Percentiles rank a stretch among this genome's conserved stretches.
Conservation (phyloP, 1,140 invertebrate species). For the Pseudobourletiella spinata region DNA sequence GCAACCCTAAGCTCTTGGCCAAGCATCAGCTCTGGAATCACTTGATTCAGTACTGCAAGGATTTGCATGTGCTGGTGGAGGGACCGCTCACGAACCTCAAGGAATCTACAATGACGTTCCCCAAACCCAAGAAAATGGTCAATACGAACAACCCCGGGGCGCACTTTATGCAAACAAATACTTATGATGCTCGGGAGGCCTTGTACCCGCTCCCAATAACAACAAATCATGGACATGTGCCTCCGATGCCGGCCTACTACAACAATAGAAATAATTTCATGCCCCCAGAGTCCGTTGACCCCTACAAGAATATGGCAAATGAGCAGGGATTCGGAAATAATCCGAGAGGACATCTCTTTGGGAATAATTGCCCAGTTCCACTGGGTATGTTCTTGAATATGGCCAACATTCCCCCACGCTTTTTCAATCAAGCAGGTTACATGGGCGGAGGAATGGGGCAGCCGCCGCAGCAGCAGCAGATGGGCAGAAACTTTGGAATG, state of each 20-base stretch:
- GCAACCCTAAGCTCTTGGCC: slow-evolving; percentile 96
- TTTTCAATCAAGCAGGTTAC: slow-evolving; percentile 66
- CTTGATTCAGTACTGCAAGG: slow-evolving; percentile 93
- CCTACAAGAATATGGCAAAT: slow-evolving; percentile 4
- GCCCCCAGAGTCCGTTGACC: slow-evolving; percentile 2
- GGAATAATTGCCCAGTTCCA: slow-evolving; percentile 57
- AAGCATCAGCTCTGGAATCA: slow-evolving; percentile 98
- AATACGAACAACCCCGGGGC: slow-evolving; percentile 91
- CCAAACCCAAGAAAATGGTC: slow-evolving; percentile 90
- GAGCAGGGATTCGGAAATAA: slow-evolving; percentile 9
- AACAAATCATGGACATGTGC: slow-evolving; percentile 42
- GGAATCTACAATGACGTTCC: slow-evolving; percentile 92
- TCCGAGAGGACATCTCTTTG: not conserved
- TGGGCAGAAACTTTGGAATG: not conserved
- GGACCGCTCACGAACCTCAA: slow-evolving; percentile 88
- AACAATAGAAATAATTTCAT: slow-evolving; percentile 12
- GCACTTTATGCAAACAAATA: slow-evolving; percentile 93
- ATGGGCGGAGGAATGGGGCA: not conserved
- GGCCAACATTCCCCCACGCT: slow-evolving; percentile 75
- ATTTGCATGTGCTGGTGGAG: slow-evolving; percentile 94
- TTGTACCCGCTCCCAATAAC: slow-evolving; percentile 56
- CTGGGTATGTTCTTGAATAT: slow-evolving; percentile 94
- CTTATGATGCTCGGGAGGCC: slow-evolving; percentile 83
- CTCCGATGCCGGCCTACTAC: slow-evolving; percentile 26
- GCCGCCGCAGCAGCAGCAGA: not conserved